Conservation (phyloP, 2,888 invertebrate species). For the Lasioglossum marginatum region DNA sequence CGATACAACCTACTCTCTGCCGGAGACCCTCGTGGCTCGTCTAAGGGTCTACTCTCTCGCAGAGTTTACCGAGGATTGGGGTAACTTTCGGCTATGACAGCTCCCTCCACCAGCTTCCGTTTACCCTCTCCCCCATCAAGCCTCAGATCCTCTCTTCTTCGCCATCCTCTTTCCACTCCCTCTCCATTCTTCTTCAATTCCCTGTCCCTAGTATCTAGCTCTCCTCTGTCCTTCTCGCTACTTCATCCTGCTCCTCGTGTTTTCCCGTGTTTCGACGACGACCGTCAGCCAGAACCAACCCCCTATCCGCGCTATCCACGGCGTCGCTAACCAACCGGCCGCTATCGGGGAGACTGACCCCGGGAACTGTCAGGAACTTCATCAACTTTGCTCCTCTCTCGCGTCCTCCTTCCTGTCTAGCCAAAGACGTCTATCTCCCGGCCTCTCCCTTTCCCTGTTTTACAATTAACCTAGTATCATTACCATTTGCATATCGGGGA, state of each 20-base stretch:
- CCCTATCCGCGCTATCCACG: conserved; percentile 22
- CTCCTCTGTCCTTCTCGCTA: background rate
- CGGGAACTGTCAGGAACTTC: conserved; percentile 53
- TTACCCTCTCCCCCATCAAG: conserved; percentile 13
- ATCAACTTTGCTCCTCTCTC: conserved; percentile 26
- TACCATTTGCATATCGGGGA: background rate
- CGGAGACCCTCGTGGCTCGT: conserved; percentile 67
- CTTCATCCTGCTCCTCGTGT: background rate
- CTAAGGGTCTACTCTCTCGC: conserved; percentile 62
- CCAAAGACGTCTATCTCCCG: background rate
- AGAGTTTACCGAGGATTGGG: conserved; percentile 72
- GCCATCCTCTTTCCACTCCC: background rate
- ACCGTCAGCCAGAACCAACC: conserved; percentile 1
- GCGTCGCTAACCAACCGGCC: conserved; percentile 51
- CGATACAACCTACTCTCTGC: conserved; percentile 64
- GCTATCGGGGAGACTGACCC: conserved; percentile 56
- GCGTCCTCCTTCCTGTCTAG: background rate
- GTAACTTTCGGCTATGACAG: conserved; percentile 75
- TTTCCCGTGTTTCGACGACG: conserved; percentile 21
- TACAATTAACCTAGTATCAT: background rate
- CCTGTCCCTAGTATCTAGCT: background rate
- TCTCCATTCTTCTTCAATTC: background rate
- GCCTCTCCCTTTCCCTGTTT: background rate
- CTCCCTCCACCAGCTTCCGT: conserved; percentile 33
- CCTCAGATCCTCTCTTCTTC: background rate